phyloP scores from a whole-genome alignment of 1,140 invertebrate species.

The Drosophila pseudoananassae region DNA sequence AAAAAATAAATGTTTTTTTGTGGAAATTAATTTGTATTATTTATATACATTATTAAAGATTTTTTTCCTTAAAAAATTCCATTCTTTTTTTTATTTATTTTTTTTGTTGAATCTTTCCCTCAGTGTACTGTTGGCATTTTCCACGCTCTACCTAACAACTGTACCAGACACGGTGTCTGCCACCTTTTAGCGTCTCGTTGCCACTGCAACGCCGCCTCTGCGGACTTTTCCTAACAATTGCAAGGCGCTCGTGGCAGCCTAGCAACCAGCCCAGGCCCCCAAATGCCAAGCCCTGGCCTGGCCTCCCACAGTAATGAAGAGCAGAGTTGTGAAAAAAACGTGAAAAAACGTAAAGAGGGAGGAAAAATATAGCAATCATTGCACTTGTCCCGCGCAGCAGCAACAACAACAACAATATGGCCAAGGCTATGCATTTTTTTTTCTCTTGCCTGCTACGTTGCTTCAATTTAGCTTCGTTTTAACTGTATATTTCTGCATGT shows the following conservation, averaged over 20 bases:
- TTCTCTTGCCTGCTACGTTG: slow-evolving; percentile 58
- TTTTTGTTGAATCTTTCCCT: neutral
- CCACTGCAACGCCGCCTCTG: slow-evolving; percentile 34
- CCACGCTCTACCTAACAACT: slow-evolving; percentile 34
- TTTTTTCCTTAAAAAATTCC: too few species aligned
- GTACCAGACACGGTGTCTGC: slow-evolving; percentile 51
- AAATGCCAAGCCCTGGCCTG: slow-evolving; percentile 42
- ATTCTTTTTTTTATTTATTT: neutral
- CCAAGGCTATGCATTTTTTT: slow-evolving; percentile 37
- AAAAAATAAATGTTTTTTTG: too few species aligned
- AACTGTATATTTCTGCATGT: slow-evolving; percentile 19
- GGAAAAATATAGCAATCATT: slow-evolving; percentile 73
- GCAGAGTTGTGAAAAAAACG: slow-evolving; percentile 60
- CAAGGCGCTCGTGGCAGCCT: slow-evolving; percentile 53
- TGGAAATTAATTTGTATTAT: too few species aligned
- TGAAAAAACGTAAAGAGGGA: slow-evolving; percentile 12
- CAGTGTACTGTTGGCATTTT: slow-evolving; percentile 13
- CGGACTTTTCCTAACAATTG: slow-evolving; percentile 50
- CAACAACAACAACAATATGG: slow-evolving; percentile 36
- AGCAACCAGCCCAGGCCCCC: slow-evolving; percentile 46
- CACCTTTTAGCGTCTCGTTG: slow-evolving; percentile 32
- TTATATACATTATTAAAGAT: neutral
- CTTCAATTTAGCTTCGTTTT: slow-evolving; percentile 38
- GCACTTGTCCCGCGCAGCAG: slow-evolving; percentile 62
- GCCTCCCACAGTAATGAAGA: slow-evolving; percentile 65